phyloP scores from a whole-genome alignment of 2,113 vertebrate species.

The Chrysemys picta region DNA sequence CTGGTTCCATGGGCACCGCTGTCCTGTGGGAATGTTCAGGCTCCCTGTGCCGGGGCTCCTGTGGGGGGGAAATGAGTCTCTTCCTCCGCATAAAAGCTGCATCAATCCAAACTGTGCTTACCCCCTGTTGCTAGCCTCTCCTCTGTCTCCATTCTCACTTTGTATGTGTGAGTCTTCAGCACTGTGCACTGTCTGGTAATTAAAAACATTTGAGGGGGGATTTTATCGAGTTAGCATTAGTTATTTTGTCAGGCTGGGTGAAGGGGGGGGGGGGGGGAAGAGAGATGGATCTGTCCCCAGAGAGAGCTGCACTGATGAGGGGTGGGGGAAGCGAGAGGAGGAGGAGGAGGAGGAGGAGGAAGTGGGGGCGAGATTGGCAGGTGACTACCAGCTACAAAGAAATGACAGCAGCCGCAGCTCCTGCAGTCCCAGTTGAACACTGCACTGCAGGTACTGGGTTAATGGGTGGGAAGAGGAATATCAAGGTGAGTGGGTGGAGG shows the following conservation, averaged over 20 bases:
- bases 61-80: neutral
- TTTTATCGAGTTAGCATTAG: slow-evolving; percentile 80
- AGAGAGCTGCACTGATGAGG: slow-evolving; percentile 72
- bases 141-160: neutral
- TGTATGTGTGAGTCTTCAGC: neutral
- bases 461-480: slow-evolving; percentile 71
- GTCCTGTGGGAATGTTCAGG: fast-evolving
- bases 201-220: slow-evolving; percentile 77
- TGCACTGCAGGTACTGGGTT: slow-evolving; percentile 66
- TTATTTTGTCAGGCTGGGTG: slow-evolving; percentile 78
- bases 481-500: slow-evolving; percentile 59
- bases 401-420: slow-evolving; percentile 62
- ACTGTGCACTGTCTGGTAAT: slow-evolving; percentile 70
- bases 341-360: slow-evolving; percentile 66
- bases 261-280: slow-evolving; percentile 44
- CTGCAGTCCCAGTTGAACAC: slow-evolving; percentile 51
- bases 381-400: slow-evolving; percentile 61
- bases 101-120: slow-evolving; percentile 1
- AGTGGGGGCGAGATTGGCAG: slow-evolving; percentile 79
- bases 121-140: slow-evolving; percentile 45
- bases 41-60: slow-evolving; percentile 13
- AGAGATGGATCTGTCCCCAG: slow-evolving; percentile 76
- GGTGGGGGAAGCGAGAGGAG: slow-evolving; percentile 55
- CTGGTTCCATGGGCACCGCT: neutral
- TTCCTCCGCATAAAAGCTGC: neutral